Percentiles rank a stretch among this genome's conserved stretches.
These are phyloP conservation scores for Cyanoderma ruficeps DNA, from an alignment of 2,113 vertebrate species.

Conservation along the genomic window DNA sequence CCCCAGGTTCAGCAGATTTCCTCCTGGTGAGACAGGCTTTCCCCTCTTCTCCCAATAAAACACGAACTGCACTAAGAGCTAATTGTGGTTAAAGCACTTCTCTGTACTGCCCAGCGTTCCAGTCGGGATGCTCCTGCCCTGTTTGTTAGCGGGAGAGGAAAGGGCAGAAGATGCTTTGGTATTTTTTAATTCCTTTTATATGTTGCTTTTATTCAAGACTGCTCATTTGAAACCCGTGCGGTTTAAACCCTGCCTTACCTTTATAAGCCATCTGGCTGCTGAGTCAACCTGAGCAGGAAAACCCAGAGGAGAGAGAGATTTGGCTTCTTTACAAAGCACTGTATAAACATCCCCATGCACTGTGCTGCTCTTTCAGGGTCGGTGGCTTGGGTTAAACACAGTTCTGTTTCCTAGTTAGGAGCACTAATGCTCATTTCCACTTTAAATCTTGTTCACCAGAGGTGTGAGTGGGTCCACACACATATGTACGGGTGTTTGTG, in stretches of 20 bases:
- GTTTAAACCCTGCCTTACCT: slow-evolving; percentile 17
- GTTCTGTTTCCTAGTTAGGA: background rate
- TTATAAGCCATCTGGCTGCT: slow-evolving; percentile 67
- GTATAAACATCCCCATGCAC: background rate
- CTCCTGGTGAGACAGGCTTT: background rate
- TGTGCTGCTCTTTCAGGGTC: slow-evolving; percentile 10
- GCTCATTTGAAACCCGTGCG: slow-evolving; percentile 28
- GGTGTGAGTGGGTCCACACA: background rate
- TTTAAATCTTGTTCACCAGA: background rate
- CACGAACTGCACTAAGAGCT: background rate
- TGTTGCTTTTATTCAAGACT: slow-evolving; percentile 49
- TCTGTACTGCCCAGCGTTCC: background rate
- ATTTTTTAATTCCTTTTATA: slow-evolving; percentile 20
- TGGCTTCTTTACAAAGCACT: slow-evolving; percentile 53
- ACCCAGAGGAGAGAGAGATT: slow-evolving; percentile 40
- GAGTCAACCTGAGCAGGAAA: slow-evolving; percentile 72
- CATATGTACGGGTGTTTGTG: background rate
- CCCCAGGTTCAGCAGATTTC: background rate
- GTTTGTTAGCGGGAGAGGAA: background rate
- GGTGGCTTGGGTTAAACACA: background rate
- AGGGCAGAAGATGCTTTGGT: background rate
- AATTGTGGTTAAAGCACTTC: background rate
- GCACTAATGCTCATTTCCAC: background rate
- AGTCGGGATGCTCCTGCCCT: background rate
- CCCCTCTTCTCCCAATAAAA: background rate